Conservation (phyloP, 2,888 invertebrate species). For the Leucophenga montana region DNA sequence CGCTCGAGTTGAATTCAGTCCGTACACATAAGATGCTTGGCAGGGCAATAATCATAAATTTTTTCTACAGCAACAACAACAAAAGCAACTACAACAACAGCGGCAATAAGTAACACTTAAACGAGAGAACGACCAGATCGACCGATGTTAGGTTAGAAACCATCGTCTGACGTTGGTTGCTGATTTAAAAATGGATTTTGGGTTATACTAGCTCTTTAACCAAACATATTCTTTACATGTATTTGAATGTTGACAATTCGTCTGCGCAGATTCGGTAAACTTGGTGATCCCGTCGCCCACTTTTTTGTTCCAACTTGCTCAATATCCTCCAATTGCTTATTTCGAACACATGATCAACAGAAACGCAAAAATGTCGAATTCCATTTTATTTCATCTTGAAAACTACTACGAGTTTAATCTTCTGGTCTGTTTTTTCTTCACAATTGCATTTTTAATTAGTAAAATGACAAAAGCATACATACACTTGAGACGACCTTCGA, state of each 20-base stretch:
- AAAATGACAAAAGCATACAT: no score
- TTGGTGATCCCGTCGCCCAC: no score
- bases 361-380: no score
- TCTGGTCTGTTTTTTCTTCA: neutral
- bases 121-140: neutral
- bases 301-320: no score
- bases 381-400: no score
- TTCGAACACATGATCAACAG: no score
- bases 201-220: neutral
- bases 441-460: neutral
- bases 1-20: conserved; percentile 55
- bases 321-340: no score
- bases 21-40: conserved; percentile 64
- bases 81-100: conserved; percentile 43
- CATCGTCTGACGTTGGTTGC: neutral
- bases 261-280: neutral
- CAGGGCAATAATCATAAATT: conserved; percentile 66
- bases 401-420: no score
- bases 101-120: neutral
- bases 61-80: conserved; percentile 58
- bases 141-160: neutral
- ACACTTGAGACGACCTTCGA: conserved; percentile 19
- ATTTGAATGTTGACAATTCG: conserved; percentile 3
- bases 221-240: conserved; percentile 1
- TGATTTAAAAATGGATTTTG: neutral